Evolutionary conservation across 2,888 invertebrate species (phyloP).

Genomic region (Maniola hyperantus): DNA sequence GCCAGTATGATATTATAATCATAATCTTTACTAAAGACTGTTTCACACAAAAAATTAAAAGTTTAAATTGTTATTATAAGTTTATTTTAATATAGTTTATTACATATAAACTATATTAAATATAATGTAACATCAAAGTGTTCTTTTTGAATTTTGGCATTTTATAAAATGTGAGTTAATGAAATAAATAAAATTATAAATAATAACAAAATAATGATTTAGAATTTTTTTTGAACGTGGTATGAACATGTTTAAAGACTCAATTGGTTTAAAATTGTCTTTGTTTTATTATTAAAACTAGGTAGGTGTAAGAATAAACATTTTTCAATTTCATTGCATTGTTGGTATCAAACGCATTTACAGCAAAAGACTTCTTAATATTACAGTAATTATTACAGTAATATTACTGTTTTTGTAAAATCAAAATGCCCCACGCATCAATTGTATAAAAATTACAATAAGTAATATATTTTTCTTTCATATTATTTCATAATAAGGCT

Average conservation of each 20-base stretch:
- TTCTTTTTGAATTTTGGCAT: too few species aligned
- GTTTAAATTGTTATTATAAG: background rate
- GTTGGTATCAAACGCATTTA: constrained; percentile 7
- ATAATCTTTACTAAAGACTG: background rate
- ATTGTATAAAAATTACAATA: background rate
- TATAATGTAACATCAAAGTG: too few species aligned
- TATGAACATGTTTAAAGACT: too few species aligned
- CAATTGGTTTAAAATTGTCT: too few species aligned
- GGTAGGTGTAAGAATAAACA: background rate
- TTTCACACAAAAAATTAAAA: background rate
- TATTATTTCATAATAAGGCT: background rate
- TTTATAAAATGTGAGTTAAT: too few species aligned
- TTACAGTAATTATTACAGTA: too few species aligned
- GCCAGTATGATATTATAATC: too few species aligned
- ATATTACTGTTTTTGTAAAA: background rate
- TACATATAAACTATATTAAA: too few species aligned
- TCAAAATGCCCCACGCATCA: background rate
- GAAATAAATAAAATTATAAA: too few species aligned
- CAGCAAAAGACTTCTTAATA: too few species aligned
- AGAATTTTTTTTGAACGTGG: background rate
- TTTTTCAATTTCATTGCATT: background rate
- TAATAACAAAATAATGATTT: background rate
- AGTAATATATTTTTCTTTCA: background rate
- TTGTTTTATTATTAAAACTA: too few species aligned
- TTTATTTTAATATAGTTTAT: too few species aligned